Evolutionary conservation across 1,140 invertebrate species (phyloP).

Genomic region (Gonioctena quinquepunctata): DNA sequence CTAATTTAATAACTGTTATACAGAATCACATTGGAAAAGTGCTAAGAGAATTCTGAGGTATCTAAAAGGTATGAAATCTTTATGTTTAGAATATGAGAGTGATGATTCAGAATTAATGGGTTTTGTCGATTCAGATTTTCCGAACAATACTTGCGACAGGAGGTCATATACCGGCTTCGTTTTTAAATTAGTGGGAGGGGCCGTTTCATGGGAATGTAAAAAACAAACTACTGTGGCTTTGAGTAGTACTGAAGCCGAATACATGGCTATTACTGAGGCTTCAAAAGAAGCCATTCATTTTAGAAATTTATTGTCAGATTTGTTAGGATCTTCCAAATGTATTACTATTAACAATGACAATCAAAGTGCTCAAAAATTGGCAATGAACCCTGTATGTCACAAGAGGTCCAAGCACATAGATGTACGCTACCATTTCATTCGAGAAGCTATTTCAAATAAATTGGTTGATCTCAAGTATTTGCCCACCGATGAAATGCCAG

Average conservation of each 20-base stretch:
- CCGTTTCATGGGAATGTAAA: conserved; percentile 43
- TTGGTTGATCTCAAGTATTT: no score
- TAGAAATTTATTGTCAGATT: conserved; percentile 29
- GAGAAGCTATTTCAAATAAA: no score
- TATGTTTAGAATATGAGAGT: conserved; percentile 19
- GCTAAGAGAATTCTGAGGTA: conserved; percentile 56
- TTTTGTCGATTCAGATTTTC: conserved; percentile 40
- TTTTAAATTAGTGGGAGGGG: conserved; percentile 35
- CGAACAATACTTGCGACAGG: conserved; percentile 28
- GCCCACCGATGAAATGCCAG: no score
- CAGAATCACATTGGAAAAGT: conserved; percentile 48
- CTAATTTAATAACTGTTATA: conserved; percentile 49
- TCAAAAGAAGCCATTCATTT: conserved; percentile 43
- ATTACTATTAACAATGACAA: no score
- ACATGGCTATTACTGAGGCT: conserved; percentile 42
- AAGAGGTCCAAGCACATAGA: no score
- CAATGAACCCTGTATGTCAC: no score
- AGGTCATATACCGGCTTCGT: conserved; percentile 45
- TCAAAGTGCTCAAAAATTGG: no score
- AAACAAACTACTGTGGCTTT: conserved; percentile 48
- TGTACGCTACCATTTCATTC: no score
- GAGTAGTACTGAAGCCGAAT: conserved; percentile 51
- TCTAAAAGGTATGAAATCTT: conserved; percentile 50
- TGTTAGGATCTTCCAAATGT: no score
- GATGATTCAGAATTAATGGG: conserved; percentile 33